Conservation (phyloP, 2,113 vertebrate species). For the Phaethon lepturus region DNA sequence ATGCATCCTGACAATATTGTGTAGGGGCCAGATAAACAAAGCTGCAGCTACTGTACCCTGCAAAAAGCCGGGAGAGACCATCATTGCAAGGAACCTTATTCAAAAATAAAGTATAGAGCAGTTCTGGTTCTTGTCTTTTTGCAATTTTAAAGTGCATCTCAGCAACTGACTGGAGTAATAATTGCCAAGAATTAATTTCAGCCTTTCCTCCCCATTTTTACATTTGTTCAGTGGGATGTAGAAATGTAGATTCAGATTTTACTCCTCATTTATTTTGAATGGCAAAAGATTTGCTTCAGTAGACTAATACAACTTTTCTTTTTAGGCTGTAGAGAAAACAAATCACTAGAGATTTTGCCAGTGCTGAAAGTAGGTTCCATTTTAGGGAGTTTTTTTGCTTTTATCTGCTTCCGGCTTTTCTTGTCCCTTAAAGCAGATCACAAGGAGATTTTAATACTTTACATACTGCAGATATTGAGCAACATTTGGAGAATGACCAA, state of each 20-base stretch:
- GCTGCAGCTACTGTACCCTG: conserved; percentile 60
- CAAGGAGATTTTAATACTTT: conserved; percentile 23
- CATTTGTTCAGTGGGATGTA: background rate
- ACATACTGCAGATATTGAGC: background rate
- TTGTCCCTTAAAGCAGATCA: conserved; percentile 34
- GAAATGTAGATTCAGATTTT: background rate
- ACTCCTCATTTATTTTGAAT: background rate
- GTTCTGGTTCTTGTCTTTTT: background rate
- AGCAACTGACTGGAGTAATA: background rate
- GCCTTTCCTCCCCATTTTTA: background rate
- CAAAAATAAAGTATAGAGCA: conserved; percentile 7
- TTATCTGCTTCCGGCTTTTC: conserved; percentile 16
- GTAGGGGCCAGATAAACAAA: conserved; percentile 84
- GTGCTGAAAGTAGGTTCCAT: conserved; percentile 9
- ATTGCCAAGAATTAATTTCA: background rate
- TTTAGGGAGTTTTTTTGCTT: conserved; percentile 44
- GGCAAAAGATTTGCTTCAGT: background rate
- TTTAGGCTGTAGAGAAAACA: background rate
- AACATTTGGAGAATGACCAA: conserved; percentile 35
- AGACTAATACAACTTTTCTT: background rate
- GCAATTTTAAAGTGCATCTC: background rate
- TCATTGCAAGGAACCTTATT: conserved; percentile 1
- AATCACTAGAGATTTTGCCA: background rate
- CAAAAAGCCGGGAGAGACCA: conserved; percentile 43
- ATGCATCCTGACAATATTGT: conserved; percentile 92